Base-by-base conservation (phyloP, 2,113 vertebrate species). In the Oncorhynchus nerka region DNA sequence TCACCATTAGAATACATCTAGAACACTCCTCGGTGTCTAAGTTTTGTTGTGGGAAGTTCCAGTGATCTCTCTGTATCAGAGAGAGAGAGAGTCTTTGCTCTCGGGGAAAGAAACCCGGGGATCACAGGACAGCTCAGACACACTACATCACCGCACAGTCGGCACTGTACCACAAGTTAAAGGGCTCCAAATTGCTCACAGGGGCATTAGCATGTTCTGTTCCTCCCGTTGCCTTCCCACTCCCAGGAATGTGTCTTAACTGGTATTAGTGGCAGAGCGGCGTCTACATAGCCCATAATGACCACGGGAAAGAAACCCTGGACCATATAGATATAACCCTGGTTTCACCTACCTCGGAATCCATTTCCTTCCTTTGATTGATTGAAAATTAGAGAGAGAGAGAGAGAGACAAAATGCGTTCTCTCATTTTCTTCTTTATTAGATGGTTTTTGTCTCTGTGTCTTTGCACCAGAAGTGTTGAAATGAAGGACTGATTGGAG, bases 401-500 rank as follows among this genome's bases (percentile, higher is more conserved):
- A 15, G 45, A 19, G 22, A 13, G 28, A 28, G 28, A 28, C 2
- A 28, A 0, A 28, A 28, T 26, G 49, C n/a, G 68, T 81, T 24
- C 70, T 32, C 77, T 8, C 1, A 49, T 76, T 45, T 19, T 55
- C 16, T 55, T 55, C 75, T 87, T 61, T n/a, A 11, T 45, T 45
- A 45, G 39, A 45, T 11, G 2, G 2, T 9, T 45, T 11, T 11
- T 39, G 68, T 76, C 80, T 74, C 72, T 75, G 76, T 34, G 64
- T 72, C 85, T 87, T 72, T 75, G 75, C 80, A 78, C 83, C 74
- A 57, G 70, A 84, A 85, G 80, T 81, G 84, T 82, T 72, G 78
- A 87, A 87, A 86, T 88, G 79, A 89, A 91, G 84, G 70, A 61
- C 84, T 89, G 87, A 90, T 87, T 86, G 88, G 75, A 88, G 85